Base-by-base conservation (phyloP, 2,113 vertebrate genomes). In the Pedetes capensis region DNA sequence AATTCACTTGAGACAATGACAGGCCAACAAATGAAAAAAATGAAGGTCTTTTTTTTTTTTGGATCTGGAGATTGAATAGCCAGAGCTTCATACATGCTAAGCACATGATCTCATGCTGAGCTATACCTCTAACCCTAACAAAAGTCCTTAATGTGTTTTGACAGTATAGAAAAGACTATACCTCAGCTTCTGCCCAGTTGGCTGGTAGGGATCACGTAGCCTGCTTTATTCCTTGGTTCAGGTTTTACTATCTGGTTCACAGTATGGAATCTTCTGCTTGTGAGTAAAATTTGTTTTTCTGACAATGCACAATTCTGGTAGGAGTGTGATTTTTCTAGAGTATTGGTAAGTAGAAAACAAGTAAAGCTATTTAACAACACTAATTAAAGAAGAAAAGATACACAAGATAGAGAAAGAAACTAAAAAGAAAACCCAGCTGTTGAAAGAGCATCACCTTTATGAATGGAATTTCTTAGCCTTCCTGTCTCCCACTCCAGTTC, bases 181-280 rank as follows among this genome's bases (percentile, higher is more conserved):
- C 42, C 6, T 37, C 55, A n/a, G 55, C 55, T 8, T 17, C 72
- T 57, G 6, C 22, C 25, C 5, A 3, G 37, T 11, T 6, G 3
- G 3, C 20, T 34, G 25, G 18, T 76, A 3, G 39, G 16, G 22
- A 47, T 34, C 72, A 11, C 13, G 4, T 12, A 18, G 10, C 1
- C n/a, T 17, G 1, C 29, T 55, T n/a, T 32, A 6, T 84, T 57
- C 25, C 81, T 17, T 0, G n/a, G 3, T 4, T 20, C 5, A 0
- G 1, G 1, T 18, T 72, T n/a, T 17, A 23, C 6, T 71, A 0
- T 69, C 23, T n/a, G 17, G 12, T 86, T 93, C 75, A 29, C 10
- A 5, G 17, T 29, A 4, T 55, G 20, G 42, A 59, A 29, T 23
- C 2, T 69, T 47, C 16, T 63, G 7, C 32, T 14, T 74, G 1